phyloP scores from a whole-genome alignment of 2,797 vertebrate species.

The Decapterus maruadsi region DNA sequence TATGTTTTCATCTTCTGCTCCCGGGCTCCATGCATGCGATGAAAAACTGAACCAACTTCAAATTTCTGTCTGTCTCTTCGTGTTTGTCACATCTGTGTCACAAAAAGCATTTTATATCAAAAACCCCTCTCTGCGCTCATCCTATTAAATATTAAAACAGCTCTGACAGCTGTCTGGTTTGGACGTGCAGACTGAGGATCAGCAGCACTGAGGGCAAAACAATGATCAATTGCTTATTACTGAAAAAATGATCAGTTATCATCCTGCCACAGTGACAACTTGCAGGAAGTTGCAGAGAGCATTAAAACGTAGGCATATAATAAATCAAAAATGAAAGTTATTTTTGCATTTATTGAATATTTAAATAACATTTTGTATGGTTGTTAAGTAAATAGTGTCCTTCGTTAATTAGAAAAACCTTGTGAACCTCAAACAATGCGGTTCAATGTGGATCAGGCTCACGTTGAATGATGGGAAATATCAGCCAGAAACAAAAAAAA shows the following conservation, averaged over 20 bases:
- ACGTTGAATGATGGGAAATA: not conserved
- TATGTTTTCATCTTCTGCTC: not conserved
- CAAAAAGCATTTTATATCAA: not conserved
- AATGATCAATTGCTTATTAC: not conserved
- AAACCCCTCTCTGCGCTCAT: not conserved
- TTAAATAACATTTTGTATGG: not conserved
- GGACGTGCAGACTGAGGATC: not conserved
- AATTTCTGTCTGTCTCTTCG: not conserved
- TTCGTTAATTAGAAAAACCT: not conserved
- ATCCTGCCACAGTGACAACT: not conserved
- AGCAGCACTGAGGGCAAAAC: not conserved
- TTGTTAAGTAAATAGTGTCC: not conserved
- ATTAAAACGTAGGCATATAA: not conserved
- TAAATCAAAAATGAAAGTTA: not conserved
- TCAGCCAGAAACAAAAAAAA: not conserved
- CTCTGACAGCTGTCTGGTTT: slow-evolving; percentile 4
- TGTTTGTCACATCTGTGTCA: not conserved
- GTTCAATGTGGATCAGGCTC: not conserved
- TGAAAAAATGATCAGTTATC: no score
- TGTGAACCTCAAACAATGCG: not conserved
- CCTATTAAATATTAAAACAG: not conserved
- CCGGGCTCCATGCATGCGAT: not conserved
- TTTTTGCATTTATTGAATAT: not conserved
- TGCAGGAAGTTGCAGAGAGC: not conserved
- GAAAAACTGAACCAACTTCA: no score